Evolutionary conservation across 2,113 vertebrate genomes (phyloP).

Genomic region (Pitta sordida): DNA sequence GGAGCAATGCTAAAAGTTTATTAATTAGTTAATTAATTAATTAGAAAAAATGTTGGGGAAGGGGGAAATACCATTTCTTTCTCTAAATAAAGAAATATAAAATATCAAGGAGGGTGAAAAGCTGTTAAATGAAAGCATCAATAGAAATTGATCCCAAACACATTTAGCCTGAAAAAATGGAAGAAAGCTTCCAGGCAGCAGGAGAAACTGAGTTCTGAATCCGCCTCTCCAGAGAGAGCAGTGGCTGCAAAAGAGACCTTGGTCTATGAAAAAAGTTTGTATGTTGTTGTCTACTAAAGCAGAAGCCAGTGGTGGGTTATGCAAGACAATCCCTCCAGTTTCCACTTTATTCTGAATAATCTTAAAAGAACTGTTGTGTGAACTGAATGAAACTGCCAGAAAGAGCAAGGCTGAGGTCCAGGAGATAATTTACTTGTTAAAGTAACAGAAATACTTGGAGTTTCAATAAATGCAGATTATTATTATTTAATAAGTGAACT

Average conservation of each 20-base stretch:
- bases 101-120: not conserved
- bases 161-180: not conserved
- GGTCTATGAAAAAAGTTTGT: not conserved
- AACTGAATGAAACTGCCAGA: not conserved
- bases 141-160: not conserved
- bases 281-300: not conserved
- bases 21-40: not conserved
- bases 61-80: not conserved
- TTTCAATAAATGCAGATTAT: fast-evolving
- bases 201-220: not conserved
- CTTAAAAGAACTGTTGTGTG: not conserved
- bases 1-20: not conserved
- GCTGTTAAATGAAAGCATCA: not conserved
- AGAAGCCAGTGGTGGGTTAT: not conserved
- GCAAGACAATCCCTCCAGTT: not conserved
- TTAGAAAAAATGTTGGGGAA: not conserved
- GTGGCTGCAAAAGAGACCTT: not conserved
- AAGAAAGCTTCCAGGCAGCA: slow-evolving; percentile 9
- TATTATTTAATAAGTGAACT: not conserved
- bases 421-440: not conserved
- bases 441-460: not conserved
- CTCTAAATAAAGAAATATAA: not conserved
- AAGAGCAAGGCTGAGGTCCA: not conserved
- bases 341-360: not conserved
- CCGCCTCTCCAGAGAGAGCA: not conserved